Evolutionary conservation across 1,140 invertebrate genomes (phyloP), one percentile per base, ranked within the genome.

Genomic region (Hyphantria cunea): DNA sequence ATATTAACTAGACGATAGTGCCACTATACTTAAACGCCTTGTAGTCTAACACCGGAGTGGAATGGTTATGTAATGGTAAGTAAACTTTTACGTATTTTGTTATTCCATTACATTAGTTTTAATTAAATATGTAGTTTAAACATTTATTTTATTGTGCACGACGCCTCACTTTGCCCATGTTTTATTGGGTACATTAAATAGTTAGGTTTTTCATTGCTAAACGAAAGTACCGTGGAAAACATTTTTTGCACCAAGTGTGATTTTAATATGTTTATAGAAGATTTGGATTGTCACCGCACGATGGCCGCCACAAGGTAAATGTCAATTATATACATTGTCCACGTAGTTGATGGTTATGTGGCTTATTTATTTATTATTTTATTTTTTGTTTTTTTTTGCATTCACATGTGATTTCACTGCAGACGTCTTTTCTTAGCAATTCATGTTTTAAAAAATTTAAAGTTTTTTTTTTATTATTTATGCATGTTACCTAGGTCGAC

Each of bases 401-500:
- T 90, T 90, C 87, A 90, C 87, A 90, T 90, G 87, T 90, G 87
- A 90, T 90, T 90, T 90, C 87, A 90, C 87, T 86, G 87, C 87
- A 86, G 75, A 81, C 79, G 70, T 84, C 66, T 80, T 74, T 81
- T 81, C 79, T 76, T 77, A 82, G 77, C 79, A 82, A 82, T 86
- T 88, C 84, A 86, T 88, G 80, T 86, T 53, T 39, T 34, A 15
- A 44, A 25, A 45, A 31, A 53, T 53, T 53, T 39, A 55, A 62
- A 54, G 61, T 68, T 66, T 69, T 70, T 66, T 59, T 53, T 70
- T 58, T 48, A 59, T 37, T 13, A 44, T 45, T 45, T 56, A 59
- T 81, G 84, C 86, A 89, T 86, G 79, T 75, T 74, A 74, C 76
- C 71, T 78, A 72, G 76, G 67, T 70, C 64, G 49, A 52, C 34